A percentile compares a stretch with the other conserved stretches of the same genome.
These are phyloP conservation scores for Rachycentron canadum DNA, from an alignment of 2,797 vertebrate species.

Conservation along the genomic window DNA sequence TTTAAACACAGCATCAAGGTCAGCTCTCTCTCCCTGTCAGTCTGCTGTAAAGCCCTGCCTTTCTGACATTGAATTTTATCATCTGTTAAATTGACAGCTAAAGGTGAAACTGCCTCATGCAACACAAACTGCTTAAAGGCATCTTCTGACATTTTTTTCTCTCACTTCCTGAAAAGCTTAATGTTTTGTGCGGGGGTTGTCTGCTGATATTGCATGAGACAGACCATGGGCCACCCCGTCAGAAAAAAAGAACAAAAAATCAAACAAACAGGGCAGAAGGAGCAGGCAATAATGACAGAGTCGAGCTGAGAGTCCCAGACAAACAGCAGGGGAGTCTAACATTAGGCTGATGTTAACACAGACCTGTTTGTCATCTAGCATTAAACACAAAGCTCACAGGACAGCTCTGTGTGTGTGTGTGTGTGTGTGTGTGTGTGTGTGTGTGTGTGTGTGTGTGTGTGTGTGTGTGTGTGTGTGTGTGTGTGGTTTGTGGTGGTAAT, in stretches of 20 bases:
- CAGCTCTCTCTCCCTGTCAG: not conserved
- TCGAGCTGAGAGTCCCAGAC: conserved; percentile 51
- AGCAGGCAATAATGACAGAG: conserved; percentile 58
- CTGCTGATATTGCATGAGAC: conserved; percentile 10
- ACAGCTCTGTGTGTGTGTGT: conserved; percentile 51
- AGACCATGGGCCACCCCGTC: not conserved
- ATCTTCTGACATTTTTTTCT: not conserved
- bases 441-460: conserved; percentile 19
- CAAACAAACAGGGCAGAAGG: conserved; percentile 23
- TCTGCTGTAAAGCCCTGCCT: conserved; percentile 3
- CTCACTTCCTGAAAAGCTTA: conserved; percentile 5
- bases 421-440: conserved; percentile 28
- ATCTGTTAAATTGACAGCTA: conserved; percentile 20
- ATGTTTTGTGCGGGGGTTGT: not conserved
- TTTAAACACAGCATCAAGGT: conserved; percentile 23
- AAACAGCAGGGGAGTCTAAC: conserved; percentile 61
- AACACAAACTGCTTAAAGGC: conserved; percentile 4
- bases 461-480: not conserved
- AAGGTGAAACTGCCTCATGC: not conserved
- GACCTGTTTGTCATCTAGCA: conserved; percentile 70
- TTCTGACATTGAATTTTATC: not conserved
- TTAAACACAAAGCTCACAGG: conserved; percentile 55
- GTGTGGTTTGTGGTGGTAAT: conserved; percentile 11
- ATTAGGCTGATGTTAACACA: conserved; percentile 54
- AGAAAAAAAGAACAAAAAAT: not conserved